These are phyloP conservation scores for Abramis brama DNA, from an alignment of 2,113 vertebrate genomes.

Conservation along the genomic window DNA sequence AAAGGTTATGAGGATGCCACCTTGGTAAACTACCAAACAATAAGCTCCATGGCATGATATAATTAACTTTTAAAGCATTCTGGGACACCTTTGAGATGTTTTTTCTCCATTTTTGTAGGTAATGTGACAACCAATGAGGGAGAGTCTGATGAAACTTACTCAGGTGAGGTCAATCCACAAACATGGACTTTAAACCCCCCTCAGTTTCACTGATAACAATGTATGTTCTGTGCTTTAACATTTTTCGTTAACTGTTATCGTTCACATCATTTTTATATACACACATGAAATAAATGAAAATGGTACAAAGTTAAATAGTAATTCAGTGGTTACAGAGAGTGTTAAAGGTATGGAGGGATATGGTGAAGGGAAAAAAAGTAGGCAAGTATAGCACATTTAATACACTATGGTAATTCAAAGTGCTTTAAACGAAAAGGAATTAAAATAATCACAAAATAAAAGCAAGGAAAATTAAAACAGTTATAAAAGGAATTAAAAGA, in stretches of 20 bases:
- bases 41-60: background rate
- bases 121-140: background rate
- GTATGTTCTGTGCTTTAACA: background rate
- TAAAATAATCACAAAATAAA: no score
- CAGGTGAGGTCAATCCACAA: slow-evolving; percentile 33
- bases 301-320: background rate
- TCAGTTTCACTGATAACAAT: background rate
- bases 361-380: no score
- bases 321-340: background rate
- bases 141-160: slow-evolving; percentile 9
- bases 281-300: background rate
- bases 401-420: no score
- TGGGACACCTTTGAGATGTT: background rate
- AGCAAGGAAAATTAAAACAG: no score
- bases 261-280: background rate
- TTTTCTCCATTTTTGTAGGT: background rate
- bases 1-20: background rate
- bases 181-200: background rate
- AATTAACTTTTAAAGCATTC: background rate
- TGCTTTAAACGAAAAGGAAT: no score
- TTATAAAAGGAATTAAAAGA: no score
- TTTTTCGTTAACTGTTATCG: background rate
- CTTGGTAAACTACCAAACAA: background rate
- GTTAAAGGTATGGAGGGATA: background rate
- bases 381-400: no score